These are phyloP conservation scores for Sylvia atricapilla DNA, from an alignment of 2,113 vertebrate species.

Conservation along the genomic window DNA sequence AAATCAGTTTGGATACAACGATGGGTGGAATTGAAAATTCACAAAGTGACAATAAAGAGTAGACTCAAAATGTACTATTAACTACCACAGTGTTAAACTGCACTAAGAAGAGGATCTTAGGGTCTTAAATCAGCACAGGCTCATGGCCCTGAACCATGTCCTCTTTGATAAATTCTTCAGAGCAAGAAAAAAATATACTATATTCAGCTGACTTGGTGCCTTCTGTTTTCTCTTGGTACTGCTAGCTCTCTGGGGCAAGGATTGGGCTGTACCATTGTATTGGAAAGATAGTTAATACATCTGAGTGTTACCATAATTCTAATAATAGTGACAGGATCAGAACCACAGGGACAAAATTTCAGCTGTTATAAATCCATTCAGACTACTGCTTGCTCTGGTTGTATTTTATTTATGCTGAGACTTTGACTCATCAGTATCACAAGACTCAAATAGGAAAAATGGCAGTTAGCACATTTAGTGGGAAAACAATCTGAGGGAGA, in stretches of 20 bases:
- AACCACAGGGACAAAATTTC: constrained; percentile 9
- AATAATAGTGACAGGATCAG: constrained; percentile 8
- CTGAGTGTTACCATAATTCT: not conserved
- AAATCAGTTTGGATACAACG: not conserved
- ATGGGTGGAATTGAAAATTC: not conserved
- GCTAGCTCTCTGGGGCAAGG: not conserved
- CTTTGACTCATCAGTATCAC: constrained; percentile 48
- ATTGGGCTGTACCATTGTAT: not conserved
- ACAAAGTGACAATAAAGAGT: not conserved
- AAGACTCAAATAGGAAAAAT: constrained; percentile 34
- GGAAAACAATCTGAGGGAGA: constrained; percentile 30
- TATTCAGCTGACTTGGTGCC: not conserved
- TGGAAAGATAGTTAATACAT: not conserved
- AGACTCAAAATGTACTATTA: not conserved
- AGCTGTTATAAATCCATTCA: constrained; percentile 41
- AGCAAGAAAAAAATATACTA: not conserved
- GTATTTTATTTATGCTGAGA: constrained; percentile 18
- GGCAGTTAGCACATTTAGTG: constrained; percentile 11
- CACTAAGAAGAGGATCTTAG: not conserved
- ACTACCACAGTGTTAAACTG: not conserved
- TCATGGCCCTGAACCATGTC: not conserved
- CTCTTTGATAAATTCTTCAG: not conserved
- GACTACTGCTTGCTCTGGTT: not conserved
- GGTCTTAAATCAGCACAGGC: not conserved
- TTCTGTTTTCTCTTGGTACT: not conserved